Percentiles rank a stretch among this genome's conserved stretches.
Conservation (phyloP, 1,140 invertebrate species). For the Temnothorax curvispinosus region DNA sequence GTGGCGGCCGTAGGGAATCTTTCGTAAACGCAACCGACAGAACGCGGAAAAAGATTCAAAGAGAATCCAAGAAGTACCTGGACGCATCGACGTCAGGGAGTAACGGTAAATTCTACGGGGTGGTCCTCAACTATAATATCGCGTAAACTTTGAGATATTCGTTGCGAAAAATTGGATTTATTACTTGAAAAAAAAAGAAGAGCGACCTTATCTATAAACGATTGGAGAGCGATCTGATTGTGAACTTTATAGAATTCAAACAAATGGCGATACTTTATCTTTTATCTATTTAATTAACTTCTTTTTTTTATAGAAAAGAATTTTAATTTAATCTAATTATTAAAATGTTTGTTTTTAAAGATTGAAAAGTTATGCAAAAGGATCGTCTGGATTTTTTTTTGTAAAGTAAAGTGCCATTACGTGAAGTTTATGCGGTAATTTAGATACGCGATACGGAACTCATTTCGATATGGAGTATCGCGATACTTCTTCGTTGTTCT, state of each 20-base stretch:
- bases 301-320: not conserved
- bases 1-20: slow-evolving; percentile 55
- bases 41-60: not conserved
- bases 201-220: too few species aligned
- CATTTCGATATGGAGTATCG: not conserved
- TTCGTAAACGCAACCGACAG: slow-evolving; percentile 32
- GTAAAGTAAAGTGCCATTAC: not conserved
- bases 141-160: not conserved
- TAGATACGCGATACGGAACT: slow-evolving; percentile 5
- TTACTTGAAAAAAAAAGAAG: not conserved
- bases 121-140: not conserved
- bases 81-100: not conserved
- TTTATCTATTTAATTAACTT: not conserved
- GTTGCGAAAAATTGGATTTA: not conserved
- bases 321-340: not conserved
- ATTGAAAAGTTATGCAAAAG: not conserved
- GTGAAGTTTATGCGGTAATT: slow-evolving; percentile 8
- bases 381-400: not conserved
- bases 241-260: not conserved
- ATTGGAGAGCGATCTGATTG: too few species aligned
- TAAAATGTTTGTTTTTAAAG: not conserved
- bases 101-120: slow-evolving; percentile 22
- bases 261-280: not conserved
- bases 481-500: slow-evolving; percentile 16
- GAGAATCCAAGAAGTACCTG: not conserved